These are phyloP conservation scores for Hydroisotoma schaefferi DNA, from an alignment of 2,888 invertebrate genomes.

Conservation along the genomic window DNA sequence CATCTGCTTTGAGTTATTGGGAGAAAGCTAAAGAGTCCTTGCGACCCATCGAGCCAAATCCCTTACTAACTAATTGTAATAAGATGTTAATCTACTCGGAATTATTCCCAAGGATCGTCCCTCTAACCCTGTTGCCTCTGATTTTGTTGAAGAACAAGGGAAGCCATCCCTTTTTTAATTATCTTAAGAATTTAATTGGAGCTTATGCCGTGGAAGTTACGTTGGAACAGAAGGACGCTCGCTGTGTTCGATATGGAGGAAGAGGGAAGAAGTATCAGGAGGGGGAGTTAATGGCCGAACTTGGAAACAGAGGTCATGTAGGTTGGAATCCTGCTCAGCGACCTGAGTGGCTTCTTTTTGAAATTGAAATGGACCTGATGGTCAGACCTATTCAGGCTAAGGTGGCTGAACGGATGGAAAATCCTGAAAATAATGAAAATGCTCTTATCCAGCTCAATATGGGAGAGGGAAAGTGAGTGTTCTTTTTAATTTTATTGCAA, in stretches of 20 bases:
- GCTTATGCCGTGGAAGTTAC: slow-evolving; percentile 23
- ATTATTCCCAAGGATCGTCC: slow-evolving; percentile 21
- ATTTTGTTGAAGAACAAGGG: background rate
- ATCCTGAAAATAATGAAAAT: slow-evolving; percentile 13
- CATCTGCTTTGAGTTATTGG: background rate
- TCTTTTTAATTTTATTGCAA: background rate
- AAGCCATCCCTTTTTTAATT: background rate
- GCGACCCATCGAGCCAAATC: background rate
- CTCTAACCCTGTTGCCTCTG: slow-evolving; percentile 11
- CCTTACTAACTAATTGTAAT: background rate
- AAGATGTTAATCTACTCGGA: background rate
- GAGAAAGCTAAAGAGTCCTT: background rate
- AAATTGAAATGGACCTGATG: slow-evolving; percentile 29
- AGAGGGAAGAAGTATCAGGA: slow-evolving; percentile 4
- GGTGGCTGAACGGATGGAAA: slow-evolving; percentile 25
- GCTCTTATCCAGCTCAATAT: slow-evolving; percentile 19
- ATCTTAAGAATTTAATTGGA: slow-evolving; percentile 11
- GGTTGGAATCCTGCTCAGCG: slow-evolving; percentile 21
- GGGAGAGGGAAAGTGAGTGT: slow-evolving; percentile 24
- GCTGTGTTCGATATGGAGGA: slow-evolving; percentile 12
- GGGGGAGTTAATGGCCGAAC: slow-evolving; percentile 17
- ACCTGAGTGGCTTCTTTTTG: slow-evolving; percentile 29
- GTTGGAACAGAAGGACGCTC: slow-evolving; percentile 16
- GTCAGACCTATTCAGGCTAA: slow-evolving; percentile 17
- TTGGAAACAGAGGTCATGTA: slow-evolving; percentile 15